Evolutionary conservation across 2,113 vertebrate genomes (phyloP).

Genomic region (Gobiocypris rarus): DNA sequence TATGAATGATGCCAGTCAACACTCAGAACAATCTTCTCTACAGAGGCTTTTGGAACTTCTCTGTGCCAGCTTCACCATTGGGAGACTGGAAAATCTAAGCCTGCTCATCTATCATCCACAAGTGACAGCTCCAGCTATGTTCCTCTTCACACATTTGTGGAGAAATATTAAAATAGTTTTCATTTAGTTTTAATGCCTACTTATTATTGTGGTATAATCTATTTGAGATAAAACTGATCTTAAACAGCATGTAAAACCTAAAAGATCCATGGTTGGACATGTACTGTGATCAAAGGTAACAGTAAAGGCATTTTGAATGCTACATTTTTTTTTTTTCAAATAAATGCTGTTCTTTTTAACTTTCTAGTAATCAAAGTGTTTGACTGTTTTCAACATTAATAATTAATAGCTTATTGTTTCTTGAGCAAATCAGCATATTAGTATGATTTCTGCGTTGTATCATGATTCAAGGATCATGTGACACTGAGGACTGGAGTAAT

Average conservation of each 20-base stretch:
- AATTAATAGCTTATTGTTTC: too few species aligned
- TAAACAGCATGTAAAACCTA: background rate
- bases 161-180: background rate
- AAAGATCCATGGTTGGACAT: background rate
- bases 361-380: background rate
- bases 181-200: background rate
- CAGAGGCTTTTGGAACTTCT: background rate
- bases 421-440: too few species aligned
- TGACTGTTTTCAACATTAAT: too few species aligned
- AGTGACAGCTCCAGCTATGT: background rate
- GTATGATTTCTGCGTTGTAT: too few species aligned
- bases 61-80: background rate
- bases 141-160: background rate
- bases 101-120: background rate
- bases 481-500: too few species aligned
- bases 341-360: background rate
- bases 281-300: background rate
- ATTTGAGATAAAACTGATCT: background rate
- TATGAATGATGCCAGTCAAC: background rate
- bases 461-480: too few species aligned
- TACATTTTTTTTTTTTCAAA: background rate
- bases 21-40: too few species aligned
- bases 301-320: background rate
- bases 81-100: background rate
- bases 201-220: background rate